Evolutionary conservation across 2,797 vertebrate species (phyloP), one percentile per base, ranked within the genome.

Genomic region (Sparidentex hasta): DNA sequence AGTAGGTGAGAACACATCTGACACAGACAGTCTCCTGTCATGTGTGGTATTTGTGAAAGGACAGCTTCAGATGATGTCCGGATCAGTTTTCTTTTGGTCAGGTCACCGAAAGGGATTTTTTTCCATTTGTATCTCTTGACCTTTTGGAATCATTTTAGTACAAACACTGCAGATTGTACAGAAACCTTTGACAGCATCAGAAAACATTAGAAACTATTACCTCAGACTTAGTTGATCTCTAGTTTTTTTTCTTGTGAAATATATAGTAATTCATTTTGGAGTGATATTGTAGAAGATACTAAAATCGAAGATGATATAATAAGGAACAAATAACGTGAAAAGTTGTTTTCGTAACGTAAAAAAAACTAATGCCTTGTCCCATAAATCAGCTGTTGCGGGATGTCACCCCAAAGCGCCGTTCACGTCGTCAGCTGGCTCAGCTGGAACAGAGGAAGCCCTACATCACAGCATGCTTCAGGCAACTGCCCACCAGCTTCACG

Each of bases 391-490:
- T 99, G 2, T 80, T 98, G 29, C 96, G 96, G 78, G 97, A 97
- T 78, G 92, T 97, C 23, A 94, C 92, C 2, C 89, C 81, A 4
- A 93, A 92, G 82, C 88, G 96, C 3, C 95, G 98, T 1, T 97
- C 97, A 47, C 94, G 97, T 25, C 97, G 97, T 23, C 96, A 98
- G 71, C 96, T 97, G 0, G 94, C 96, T 14, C 97, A 98, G 73
- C 90, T 96, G 65, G 98, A 99, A 72, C 93, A 92, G 64, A 96
- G 95, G 83, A 96, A 95, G 76, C 96, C 98, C 25, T 99, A 97
- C 93, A 96, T 99, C 1, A 96, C 97, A 0, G 98, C 97, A 18
- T 97, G 97, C 50, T 98, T 99, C 90, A 95, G 92, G 20, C 94
- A 94, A 38, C 93, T 99, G 74, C 98, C 98, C 0, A 13, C 93